Conservation (phyloP, 2,797 vertebrate genomes). For the Babyrousa celebensis region DNA sequence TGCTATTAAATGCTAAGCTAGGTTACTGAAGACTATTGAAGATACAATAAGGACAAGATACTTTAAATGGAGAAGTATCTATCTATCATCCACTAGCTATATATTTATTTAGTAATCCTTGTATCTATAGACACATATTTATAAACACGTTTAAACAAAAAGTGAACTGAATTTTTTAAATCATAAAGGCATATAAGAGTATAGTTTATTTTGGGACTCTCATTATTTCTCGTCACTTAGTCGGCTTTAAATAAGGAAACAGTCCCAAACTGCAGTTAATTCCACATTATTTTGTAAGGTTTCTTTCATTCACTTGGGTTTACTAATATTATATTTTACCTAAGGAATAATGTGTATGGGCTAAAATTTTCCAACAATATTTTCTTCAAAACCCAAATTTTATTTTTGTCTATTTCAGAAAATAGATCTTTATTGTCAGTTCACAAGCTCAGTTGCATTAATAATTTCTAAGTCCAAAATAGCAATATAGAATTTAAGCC, state of each 20-base stretch:
- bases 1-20: background rate
- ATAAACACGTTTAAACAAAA: background rate
- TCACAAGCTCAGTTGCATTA: background rate
- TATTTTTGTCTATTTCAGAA: conserved; percentile 38
- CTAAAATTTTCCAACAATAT: conserved; percentile 2
- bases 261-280: background rate
- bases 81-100: background rate
- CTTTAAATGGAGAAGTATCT: background rate
- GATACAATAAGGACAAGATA: background rate
- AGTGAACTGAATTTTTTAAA: background rate
- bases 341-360: background rate
- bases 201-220: background rate
- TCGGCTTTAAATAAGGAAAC: conserved; percentile 45
- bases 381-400: background rate
- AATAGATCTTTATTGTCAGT: background rate
- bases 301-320: conserved; percentile 20
- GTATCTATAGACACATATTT: background rate
- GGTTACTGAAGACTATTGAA: background rate
- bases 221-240: background rate
- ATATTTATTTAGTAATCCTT: background rate
- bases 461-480: background rate
- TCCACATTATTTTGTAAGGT: background rate
- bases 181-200: background rate
- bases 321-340: background rate
- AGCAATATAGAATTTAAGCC: background rate